A percentile compares a stretch with the other conserved stretches of the same genome.
Conservation (phyloP, 2,888 invertebrate genomes). For the Embidobia sp. region DNA sequence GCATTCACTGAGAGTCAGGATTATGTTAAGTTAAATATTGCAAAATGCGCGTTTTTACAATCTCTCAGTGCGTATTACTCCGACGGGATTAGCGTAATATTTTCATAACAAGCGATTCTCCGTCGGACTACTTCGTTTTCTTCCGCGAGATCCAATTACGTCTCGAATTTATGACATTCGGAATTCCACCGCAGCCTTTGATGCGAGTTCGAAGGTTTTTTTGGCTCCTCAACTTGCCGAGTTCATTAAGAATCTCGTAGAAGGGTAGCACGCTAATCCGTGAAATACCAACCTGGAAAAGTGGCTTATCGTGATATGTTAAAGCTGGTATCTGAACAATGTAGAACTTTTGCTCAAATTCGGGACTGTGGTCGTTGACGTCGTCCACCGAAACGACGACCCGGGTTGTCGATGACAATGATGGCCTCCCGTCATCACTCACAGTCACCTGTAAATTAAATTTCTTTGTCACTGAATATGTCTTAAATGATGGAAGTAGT, state of each 20-base stretch:
- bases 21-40: slow-evolving; percentile 28
- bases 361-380: slow-evolving; percentile 93
- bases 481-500: too few relatives aligned
- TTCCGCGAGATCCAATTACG: slow-evolving; percentile 1
- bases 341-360: slow-evolving; percentile 91
- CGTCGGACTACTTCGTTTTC: too few relatives aligned
- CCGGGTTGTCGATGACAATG: slow-evolving; percentile 89
- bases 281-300: slow-evolving; percentile 84
- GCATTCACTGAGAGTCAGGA: slow-evolving; percentile 19
- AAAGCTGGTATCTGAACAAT: slow-evolving; percentile 89
- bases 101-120: slow-evolving; percentile 9
- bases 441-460: slow-evolving; percentile 85
- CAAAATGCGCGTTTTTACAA: slow-evolving; percentile 23
- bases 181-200: too few relatives aligned
- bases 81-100: slow-evolving; percentile 6
- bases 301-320: slow-evolving; percentile 82
- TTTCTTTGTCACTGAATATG: too few relatives aligned
- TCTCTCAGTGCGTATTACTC: slow-evolving; percentile 17
- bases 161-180: too few relatives aligned
- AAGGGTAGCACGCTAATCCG: neutral
- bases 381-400: slow-evolving; percentile 92
- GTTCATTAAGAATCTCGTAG: slow-evolving; percentile 5
- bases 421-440: slow-evolving; percentile 88
- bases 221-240: neutral
- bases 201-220: neutral